These are phyloP conservation scores for Cynopterus sphinx DNA, from an alignment of 2,797 vertebrate genomes.

Conservation along the genomic window DNA sequence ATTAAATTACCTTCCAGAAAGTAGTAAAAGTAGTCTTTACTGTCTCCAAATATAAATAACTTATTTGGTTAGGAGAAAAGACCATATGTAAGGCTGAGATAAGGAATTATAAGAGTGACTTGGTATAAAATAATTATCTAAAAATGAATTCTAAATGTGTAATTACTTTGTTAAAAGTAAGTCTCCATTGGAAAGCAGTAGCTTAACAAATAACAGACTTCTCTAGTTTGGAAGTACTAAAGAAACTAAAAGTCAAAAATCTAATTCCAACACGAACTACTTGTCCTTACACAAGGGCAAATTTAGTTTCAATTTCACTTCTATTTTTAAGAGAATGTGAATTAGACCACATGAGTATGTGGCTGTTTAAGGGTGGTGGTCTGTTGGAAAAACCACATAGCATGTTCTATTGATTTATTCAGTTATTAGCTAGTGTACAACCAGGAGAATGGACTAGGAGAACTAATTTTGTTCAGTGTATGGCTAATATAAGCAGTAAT, in stretches of 20 bases:
- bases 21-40: not conserved
- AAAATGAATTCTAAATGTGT: conserved; percentile 13
- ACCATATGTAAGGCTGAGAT: not conserved
- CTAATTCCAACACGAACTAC: not conserved
- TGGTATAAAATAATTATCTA: not conserved
- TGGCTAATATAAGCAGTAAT: not conserved
- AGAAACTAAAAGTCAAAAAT: not conserved
- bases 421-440: not conserved
- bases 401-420: not conserved
- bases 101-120: not conserved
- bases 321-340: not conserved
- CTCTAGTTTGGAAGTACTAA: not conserved
- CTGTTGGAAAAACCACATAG: not conserved
- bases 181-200: not conserved
- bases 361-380: not conserved
- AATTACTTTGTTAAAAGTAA: conserved; percentile 24
- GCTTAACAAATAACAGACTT: not conserved
- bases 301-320: conserved; percentile 2
- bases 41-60: not conserved
- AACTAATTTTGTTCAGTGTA: not conserved
- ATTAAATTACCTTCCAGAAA: not conserved
- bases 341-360: not conserved
- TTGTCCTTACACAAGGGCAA: not conserved
- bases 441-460: not conserved
- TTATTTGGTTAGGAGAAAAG: not conserved